Evolutionary conservation across 2,888 invertebrate genomes (phyloP), one percentile per base, ranked within the genome.

Genomic region (Cantharis rustica): DNA sequence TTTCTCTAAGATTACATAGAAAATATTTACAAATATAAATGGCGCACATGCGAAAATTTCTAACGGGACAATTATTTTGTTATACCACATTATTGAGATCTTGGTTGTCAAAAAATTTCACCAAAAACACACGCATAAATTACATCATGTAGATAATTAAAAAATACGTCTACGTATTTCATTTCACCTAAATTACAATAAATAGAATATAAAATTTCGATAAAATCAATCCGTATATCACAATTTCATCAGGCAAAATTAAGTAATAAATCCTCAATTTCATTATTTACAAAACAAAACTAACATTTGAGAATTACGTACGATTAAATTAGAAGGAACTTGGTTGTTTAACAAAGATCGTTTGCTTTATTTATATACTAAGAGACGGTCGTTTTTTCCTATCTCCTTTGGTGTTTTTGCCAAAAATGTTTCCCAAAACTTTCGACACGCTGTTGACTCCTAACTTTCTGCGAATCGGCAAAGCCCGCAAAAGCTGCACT

Each of bases 371-470:
- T 91, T 91, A 94, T 90, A 94, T 94, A 87, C 94, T 94, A 82
- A 94, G 90, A 62, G 94, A 94, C 23, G 94, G 94, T 83, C 94
- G 90, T 89, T 94, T 94, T 89, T 94, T 94, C 81, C 94, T 89
- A 82, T 94, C 94, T 80, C 92, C 93, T 86, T 93, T 93, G 83
- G 92, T 93, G 87, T 94, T 94, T 88, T 94, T 94, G 64, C 94
- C 94, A 85, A 94, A 94, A 87, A 94, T 94, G 87, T 94, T 94
- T 72, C 94, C 94, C 84, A 94, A 91, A 61, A 94, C 94, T 89
- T 94, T 93, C 71, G 94, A 94, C 16, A 94, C 94, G 81, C 93
- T 93, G 87, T 94, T 94, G 5, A 94, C 94, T 20, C 94, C 94
- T 20, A 94, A 89, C 84, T 94, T 94, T 81, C 94, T 89, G 69